phyloP scores from a whole-genome alignment of 1,140 invertebrate species.

The Panagrolaimus sp. region DNA sequence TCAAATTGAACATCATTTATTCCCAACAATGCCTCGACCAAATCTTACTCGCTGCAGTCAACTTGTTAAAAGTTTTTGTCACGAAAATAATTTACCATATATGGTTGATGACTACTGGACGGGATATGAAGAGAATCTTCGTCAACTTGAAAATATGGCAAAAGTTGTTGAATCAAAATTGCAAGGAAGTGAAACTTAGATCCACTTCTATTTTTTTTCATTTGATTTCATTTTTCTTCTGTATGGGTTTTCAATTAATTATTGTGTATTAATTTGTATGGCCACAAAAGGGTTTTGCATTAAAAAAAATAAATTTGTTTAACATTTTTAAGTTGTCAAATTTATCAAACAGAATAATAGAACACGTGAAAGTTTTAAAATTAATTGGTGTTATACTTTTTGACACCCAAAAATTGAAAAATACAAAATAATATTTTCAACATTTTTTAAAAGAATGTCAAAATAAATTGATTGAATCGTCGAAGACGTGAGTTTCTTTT shows the following conservation, averaged over 20 bases:
- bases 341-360: slow-evolving; percentile 1
- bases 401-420: too few relatives aligned
- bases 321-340: background rate
- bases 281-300: slow-evolving; percentile 13
- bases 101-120: slow-evolving; percentile 53
- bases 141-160: slow-evolving; percentile 47
- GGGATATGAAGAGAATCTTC: slow-evolving; percentile 43
- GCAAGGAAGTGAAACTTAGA: background rate
- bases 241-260: background rate
- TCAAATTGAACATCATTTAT: slow-evolving; percentile 59
- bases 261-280: background rate
- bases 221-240: too few relatives aligned
- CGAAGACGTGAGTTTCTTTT: too few relatives aligned
- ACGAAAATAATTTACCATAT: slow-evolving; percentile 51
- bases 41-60: slow-evolving; percentile 44
- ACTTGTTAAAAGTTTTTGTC: slow-evolving; percentile 49
- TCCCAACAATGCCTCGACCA: slow-evolving; percentile 59
- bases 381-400: too few relatives aligned
- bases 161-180: slow-evolving; percentile 28
- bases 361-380: background rate
- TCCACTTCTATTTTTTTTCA: background rate
- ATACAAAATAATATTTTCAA: too few relatives aligned
- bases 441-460: too few relatives aligned
- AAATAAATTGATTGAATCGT: too few relatives aligned
- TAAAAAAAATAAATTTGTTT: slow-evolving; percentile 12